A percentile compares a stretch with the other conserved stretches of the same genome.
phyloP scores from a whole-genome alignment of 2,888 invertebrate genomes.

The Rhagophthalmus giganteus region DNA sequence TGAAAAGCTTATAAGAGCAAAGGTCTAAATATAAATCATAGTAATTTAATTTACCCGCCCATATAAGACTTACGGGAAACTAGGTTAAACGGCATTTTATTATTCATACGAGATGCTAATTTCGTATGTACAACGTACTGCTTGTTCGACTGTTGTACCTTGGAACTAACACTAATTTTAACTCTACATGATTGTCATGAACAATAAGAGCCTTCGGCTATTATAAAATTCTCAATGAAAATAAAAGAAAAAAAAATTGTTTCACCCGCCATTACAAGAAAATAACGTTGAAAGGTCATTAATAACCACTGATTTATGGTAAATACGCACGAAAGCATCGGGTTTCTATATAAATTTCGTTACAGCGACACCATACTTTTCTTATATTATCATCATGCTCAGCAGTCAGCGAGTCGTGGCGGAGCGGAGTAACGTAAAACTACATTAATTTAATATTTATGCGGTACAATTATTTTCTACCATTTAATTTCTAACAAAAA shows the following conservation, averaged over 20 bases:
- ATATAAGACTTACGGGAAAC: conserved; percentile 16
- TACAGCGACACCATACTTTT: no score
- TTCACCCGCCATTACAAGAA: conserved; percentile 18
- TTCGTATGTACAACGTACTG: conserved; percentile 9
- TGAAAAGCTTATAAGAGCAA: conserved; percentile 17
- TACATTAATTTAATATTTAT: no score
- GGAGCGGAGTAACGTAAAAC: no score
- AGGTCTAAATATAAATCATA: conserved; percentile 20
- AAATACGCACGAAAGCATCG: conserved; percentile 18
- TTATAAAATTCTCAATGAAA: no score
- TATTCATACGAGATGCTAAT: conserved; percentile 24
- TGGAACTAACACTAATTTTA: conserved; percentile 9
- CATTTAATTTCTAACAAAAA: no score
- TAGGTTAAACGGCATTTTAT: conserved; percentile 21
- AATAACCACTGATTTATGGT: conserved; percentile 24
- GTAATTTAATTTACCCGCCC: conserved; percentile 18
- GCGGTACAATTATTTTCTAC: no score
- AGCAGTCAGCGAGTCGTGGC: no score
- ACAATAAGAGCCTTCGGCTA: no score
- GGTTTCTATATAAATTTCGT: conserved; percentile 16
- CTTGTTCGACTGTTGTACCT: conserved; percentile 7
- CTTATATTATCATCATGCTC: no score
- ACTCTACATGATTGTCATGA: no score
- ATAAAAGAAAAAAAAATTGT: conserved; percentile 6
- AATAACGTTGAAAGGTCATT: conserved; percentile 26